phyloP scores from a whole-genome alignment of 92 coral and sea anemone genomes.

The Porites divaricata region DNA sequence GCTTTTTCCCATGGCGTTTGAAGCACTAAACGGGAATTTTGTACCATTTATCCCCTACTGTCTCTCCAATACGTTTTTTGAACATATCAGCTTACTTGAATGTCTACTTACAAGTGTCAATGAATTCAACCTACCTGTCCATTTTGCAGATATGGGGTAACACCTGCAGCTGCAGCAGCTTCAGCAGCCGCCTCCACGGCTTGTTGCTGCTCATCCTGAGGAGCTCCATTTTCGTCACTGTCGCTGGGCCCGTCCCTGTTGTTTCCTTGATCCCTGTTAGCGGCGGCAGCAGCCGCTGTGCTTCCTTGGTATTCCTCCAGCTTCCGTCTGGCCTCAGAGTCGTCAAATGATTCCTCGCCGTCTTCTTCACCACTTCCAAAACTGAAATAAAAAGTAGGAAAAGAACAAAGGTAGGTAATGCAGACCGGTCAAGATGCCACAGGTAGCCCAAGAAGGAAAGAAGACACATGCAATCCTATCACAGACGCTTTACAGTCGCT shows the following conservation, averaged over 20 bases:
- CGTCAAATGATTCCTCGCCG: conserved; percentile 93
- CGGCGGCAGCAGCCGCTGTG: conserved; percentile 83
- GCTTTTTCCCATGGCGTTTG: too few species aligned
- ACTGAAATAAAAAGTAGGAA: conserved; percentile 31
- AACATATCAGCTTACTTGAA: too few species aligned
- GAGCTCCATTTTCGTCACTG: conserved; percentile 80
- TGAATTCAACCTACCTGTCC: conserved; percentile 70
- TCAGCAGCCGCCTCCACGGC: conserved; percentile 72
- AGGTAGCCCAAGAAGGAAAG: too few species aligned
- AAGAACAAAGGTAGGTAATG: background rate
- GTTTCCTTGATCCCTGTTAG: conserved; percentile 65
- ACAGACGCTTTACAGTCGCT: background rate
- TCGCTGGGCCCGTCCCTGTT: conserved; percentile 61
- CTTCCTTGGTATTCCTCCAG: conserved; percentile 89
- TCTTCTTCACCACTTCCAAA: conserved; percentile 97
- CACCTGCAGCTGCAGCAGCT: conserved; percentile 47
- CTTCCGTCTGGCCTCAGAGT: conserved; percentile 76
- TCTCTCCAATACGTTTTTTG: background rate
- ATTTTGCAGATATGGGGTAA: conserved; percentile 66
- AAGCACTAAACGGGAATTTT: too few species aligned
- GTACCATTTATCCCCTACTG: too few species aligned
- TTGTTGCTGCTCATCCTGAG: conserved; percentile 88
- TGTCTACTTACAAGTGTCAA: background rate
- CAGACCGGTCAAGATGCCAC: background rate
- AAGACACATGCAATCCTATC: background rate